These are phyloP conservation scores for Chironomus tepperi DNA, from an alignment of 1,140 invertebrate genomes.

Conservation along the genomic window DNA sequence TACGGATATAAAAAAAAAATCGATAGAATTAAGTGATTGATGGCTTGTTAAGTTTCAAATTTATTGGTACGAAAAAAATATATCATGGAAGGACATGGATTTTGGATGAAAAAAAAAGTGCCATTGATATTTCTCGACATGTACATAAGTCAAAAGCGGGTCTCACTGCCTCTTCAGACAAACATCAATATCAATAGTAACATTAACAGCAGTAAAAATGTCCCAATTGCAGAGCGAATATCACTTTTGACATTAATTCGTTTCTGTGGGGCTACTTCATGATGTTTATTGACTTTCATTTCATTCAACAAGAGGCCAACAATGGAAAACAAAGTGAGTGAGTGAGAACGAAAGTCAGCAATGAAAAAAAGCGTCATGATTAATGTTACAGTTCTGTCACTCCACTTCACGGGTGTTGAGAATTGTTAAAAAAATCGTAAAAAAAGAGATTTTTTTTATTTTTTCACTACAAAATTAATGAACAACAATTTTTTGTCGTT, in stretches of 20 bases:
- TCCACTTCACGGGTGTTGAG: not conserved
- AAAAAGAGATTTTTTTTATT: not conserved
- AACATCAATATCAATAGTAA: no score
- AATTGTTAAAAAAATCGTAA: not conserved
- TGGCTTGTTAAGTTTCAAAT: constrained; percentile 19
- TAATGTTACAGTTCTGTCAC: constrained; percentile 6
- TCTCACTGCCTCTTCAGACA: no score
- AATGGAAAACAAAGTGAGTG: not conserved
- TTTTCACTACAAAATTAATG: not conserved
- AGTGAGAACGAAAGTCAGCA: not conserved
- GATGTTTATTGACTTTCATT: constrained; percentile 13
- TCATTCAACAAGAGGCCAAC: not conserved
- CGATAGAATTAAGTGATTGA: not conserved
- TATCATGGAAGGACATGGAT: no score
- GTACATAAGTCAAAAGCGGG: no score
- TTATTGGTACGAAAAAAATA: not conserved
- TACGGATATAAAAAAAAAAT: not conserved
- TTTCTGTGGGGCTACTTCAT: constrained; percentile 6
- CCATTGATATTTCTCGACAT: no score
- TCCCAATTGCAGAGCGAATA: not conserved
- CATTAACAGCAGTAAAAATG: not conserved
- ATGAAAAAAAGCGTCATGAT: not conserved
- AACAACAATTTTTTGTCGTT: constrained; percentile 5
- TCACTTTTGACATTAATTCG: constrained; percentile 8
- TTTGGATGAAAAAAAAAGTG: no score